Evolutionary conservation across 2,797 vertebrate species (phyloP).

Genomic region (Sparidentex hasta): DNA sequence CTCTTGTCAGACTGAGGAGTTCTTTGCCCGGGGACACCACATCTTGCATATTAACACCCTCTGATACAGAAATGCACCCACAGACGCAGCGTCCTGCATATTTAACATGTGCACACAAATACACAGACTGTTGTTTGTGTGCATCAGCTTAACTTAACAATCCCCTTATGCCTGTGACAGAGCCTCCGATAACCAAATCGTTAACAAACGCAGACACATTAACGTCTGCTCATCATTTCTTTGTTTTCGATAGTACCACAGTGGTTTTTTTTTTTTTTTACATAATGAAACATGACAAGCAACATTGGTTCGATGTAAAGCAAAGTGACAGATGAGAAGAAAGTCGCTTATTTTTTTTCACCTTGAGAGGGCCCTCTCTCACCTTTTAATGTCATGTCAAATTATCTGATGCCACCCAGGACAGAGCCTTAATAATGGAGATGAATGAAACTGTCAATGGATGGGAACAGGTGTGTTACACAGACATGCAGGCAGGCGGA

Average conservation of each 20-base stretch:
- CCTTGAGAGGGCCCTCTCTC: conserved; percentile 50
- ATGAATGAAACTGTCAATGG: conserved; percentile 58
- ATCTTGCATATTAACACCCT: conserved; percentile 52
- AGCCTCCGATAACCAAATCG: conserved; percentile 11
- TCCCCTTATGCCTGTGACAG: background rate
- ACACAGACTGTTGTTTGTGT: background rate
- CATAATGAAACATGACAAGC: conserved; percentile 41
- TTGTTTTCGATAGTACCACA: conserved; percentile 10
- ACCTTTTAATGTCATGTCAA: conserved; percentile 57
- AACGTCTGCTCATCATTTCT: background rate
- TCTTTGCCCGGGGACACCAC: conserved; percentile 42
- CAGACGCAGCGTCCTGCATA: conserved; percentile 6
- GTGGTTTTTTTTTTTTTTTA: conserved; percentile 17
- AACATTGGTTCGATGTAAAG: conserved; percentile 30
- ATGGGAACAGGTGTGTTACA: conserved; percentile 38
- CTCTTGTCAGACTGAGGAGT: conserved; percentile 53
- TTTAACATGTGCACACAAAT: conserved; percentile 26
- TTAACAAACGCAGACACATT: background rate
- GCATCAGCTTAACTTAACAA: conserved; percentile 3
- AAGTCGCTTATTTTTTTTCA: conserved; percentile 19
- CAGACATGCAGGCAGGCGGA: conserved; percentile 24
- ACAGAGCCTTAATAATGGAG: conserved; percentile 58
- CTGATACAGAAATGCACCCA: conserved; percentile 32
- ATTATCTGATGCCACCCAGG: conserved; percentile 49
- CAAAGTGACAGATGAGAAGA: conserved; percentile 48